Percentiles rank a stretch among this genome's conserved stretches.
phyloP scores from a whole-genome alignment of 2,113 vertebrate genomes.

The Aldabrachelys gigantea region DNA sequence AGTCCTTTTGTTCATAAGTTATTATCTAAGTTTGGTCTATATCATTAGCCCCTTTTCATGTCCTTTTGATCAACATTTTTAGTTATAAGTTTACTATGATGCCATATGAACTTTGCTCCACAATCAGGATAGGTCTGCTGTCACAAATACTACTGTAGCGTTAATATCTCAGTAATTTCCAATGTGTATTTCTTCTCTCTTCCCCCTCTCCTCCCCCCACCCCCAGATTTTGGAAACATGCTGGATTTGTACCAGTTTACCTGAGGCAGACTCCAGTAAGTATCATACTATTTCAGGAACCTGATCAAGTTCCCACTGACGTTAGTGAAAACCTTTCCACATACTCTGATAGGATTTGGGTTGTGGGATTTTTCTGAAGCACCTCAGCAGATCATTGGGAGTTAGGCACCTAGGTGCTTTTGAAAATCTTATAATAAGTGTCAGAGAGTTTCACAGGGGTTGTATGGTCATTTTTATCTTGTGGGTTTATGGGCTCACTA shows the following conservation, averaged over 20 bases:
- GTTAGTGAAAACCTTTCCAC: not conserved
- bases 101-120: not conserved
- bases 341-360: not conserved
- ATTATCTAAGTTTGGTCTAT: not conserved
- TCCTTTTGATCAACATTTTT: not conserved
- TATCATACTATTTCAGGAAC: not conserved
- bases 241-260: conserved; percentile 94
- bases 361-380: not conserved
- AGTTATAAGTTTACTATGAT: not conserved
- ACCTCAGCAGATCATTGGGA: not conserved
- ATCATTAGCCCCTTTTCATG: not conserved
- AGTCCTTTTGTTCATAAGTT: not conserved
- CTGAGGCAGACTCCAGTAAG: conserved; percentile 95
- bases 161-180: not conserved
- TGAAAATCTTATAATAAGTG: not conserved
- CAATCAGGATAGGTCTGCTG: not conserved
- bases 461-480: not conserved
- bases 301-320: not conserved
- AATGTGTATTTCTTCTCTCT: not conserved
- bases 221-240: conserved; percentile 94
- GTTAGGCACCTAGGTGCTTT: not conserved
- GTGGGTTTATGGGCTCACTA: not conserved
- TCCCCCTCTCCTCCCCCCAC: not conserved
- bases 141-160: rapidly evolving
- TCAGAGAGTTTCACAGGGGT: not conserved